Conservation (phyloP, 2,888 invertebrate species). For the Nymphalis c-album region DNA sequence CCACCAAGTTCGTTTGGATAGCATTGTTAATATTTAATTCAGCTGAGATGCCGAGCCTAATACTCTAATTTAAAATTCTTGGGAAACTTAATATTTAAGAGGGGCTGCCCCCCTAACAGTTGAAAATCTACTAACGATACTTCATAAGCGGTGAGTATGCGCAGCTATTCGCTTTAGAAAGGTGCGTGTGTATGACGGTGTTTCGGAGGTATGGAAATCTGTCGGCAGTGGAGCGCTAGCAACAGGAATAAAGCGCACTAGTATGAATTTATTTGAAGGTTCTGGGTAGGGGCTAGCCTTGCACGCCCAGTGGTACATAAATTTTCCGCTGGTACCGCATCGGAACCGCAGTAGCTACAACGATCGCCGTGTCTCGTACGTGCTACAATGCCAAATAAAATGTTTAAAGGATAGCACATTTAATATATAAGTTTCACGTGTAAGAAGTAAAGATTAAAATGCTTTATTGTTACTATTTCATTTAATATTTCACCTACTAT, state of each 20-base stretch:
- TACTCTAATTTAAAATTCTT: constrained; percentile 77
- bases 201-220: constrained; percentile 38
- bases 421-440: constrained; percentile 13
- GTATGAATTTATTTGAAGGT: constrained; percentile 55
- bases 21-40: constrained; percentile 77
- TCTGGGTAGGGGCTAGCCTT: constrained; percentile 63
- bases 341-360: constrained; percentile 73
- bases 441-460: neutral
- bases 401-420: constrained; percentile 37
- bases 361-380: constrained; percentile 63
- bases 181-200: constrained; percentile 47
- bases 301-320: constrained; percentile 76
- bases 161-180: constrained; percentile 62
- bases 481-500: too few species aligned
- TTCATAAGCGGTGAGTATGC: constrained; percentile 55
- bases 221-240: constrained; percentile 60
- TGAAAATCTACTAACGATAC: constrained; percentile 54
- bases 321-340: constrained; percentile 76
- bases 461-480: too few species aligned
- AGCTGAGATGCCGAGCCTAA: constrained; percentile 68
- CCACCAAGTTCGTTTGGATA: constrained; percentile 61
- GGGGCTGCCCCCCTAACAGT: constrained; percentile 59
- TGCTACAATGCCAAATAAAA: constrained; percentile 72
- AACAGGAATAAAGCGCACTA: constrained; percentile 51
- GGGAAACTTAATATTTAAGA: constrained; percentile 77